Base-by-base conservation (phyloP, 2,888 invertebrate genomes). In the Cephonodes hylas region DNA sequence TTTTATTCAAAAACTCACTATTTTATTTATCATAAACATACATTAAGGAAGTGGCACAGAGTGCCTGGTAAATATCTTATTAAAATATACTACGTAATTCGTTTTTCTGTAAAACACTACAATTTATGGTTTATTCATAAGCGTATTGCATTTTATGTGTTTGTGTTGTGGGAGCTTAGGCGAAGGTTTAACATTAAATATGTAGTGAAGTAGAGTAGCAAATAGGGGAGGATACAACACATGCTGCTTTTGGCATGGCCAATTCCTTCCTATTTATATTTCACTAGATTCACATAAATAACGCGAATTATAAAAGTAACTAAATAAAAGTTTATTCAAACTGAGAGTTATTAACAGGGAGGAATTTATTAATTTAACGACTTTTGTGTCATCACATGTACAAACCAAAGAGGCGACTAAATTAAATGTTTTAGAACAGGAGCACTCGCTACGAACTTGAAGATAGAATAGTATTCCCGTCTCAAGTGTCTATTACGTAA, bases 331-430 rank as follows among this genome's bases (percentile, higher is more conserved):
- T 68, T 62, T 46, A 53, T 57, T n/a, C 18, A 18, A 8, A 44
- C 31, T 27, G 18, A 45, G 20, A 45, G 68, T 67, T 66, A 62
- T 73, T 71, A 74, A 72, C 74, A 75, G 69, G 80, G 77, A 73
- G 73, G 76, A 80, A 74, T 82, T 81, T 80, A 80, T 84, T 83
- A 84, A 85, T 85, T 83, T 75, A 74, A 79, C 31, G 31, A 77
- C 77, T 81, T 83, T n/a, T 68, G 75, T 76, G 80, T 83, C 83
- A 83, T 80, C 80, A 83, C 79, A 82, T 79, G 73, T 78, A 77
- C 74, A 77, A 76, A 77, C 75, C 74, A 74, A 73, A 75, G 69
- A 73, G 57, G 60, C 68, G 68, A 69, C 59, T 61, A 64, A 58
- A 57, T 61, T 18, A 27, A 56, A 27, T 34, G 67, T 64, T 68